Evolutionary conservation across 2,113 vertebrate genomes (phyloP).

Genomic region (Eulemur rufifrons): DNA sequence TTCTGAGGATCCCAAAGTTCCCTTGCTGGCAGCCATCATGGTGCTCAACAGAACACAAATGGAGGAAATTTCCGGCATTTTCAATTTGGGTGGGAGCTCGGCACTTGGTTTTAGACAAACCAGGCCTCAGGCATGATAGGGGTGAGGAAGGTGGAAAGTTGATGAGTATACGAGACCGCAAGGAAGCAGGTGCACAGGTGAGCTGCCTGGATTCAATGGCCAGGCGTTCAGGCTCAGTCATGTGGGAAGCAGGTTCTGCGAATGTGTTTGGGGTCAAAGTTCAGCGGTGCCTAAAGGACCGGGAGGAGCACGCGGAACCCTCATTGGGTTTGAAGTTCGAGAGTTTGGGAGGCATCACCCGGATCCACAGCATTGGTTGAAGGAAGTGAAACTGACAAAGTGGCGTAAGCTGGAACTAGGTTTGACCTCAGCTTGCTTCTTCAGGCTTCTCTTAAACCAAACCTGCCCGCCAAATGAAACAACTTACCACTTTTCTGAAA

Average conservation of each 20-base stretch:
- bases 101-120: not conserved
- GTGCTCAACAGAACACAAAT: not conserved
- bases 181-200: not conserved
- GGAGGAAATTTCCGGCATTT: constrained; percentile 3
- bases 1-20: not conserved
- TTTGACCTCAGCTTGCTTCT: not conserved
- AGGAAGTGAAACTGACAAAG: not conserved
- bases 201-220: not conserved
- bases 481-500: not conserved
- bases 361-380: not conserved
- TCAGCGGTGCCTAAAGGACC: not conserved
- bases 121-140: not conserved
- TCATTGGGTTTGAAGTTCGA: not conserved
- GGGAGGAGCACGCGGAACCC: not conserved
- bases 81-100: not conserved
- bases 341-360: not conserved
- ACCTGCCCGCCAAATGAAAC: not conserved
- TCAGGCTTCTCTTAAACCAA: not conserved
- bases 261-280: not conserved
- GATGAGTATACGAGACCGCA: not conserved
- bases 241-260: not conserved
- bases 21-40: not conserved
- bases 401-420: not conserved
- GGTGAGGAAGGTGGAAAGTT: not conserved
- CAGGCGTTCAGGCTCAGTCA: not conserved